A percentile compares a stretch with the other conserved stretches of the same genome.
Evolutionary conservation across 2,113 vertebrate genomes (phyloP).

Genomic region (Mesitornis unicolor): DNA sequence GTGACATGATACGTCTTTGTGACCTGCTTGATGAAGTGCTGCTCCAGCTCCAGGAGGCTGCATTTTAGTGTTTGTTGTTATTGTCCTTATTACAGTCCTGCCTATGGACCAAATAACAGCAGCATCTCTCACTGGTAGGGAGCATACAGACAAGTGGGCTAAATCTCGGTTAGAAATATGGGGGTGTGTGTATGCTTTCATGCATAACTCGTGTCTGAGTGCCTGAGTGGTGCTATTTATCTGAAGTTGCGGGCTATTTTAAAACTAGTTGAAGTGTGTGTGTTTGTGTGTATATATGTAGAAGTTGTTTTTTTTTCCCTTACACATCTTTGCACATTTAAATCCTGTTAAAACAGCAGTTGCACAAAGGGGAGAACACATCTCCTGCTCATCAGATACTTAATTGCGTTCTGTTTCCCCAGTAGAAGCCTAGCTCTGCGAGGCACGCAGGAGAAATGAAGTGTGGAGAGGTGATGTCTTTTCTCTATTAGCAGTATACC

Average conservation of each 20-base stretch:
- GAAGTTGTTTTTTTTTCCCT: not conserved
- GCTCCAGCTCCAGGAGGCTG: not conserved
- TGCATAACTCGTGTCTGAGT: not conserved
- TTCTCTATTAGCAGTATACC: not conserved
- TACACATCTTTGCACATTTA: not conserved
- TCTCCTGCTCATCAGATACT: not conserved
- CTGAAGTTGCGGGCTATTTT: not conserved
- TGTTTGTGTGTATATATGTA: accelerated
- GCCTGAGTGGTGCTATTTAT: not conserved
- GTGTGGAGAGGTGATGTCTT: not conserved
- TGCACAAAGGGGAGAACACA: not conserved
- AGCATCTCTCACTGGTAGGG: accelerated
- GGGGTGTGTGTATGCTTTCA: accelerated
- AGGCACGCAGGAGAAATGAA: not conserved
- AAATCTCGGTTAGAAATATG: accelerated
- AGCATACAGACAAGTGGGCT: not conserved
- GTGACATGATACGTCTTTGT: not conserved
- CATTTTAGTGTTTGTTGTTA: accelerated
- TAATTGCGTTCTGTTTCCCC: not conserved
- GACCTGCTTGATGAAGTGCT: not conserved
- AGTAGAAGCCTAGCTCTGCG: not conserved
- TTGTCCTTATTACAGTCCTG: not conserved
- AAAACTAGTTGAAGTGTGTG: too few species aligned
- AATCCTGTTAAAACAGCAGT: not conserved
- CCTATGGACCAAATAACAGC: not conserved